These are phyloP conservation scores for Xiphophorus maculatus DNA, from an alignment of 2,113 vertebrate species.

Conservation along the genomic window DNA sequence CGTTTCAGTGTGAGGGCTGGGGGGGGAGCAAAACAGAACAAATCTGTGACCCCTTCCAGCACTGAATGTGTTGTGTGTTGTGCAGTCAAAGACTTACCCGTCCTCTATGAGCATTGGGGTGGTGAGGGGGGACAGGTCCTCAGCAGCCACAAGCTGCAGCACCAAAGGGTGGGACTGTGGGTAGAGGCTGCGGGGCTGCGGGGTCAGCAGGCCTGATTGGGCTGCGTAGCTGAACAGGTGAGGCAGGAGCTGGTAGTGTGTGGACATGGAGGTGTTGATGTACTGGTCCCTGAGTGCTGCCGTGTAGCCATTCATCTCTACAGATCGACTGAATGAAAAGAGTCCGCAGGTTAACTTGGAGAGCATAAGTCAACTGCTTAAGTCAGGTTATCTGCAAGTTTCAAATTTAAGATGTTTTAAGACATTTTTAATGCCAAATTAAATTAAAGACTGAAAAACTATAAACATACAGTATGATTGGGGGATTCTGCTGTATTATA, in stretches of 20 bases:
- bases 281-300: conserved; percentile 94
- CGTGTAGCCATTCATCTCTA: conserved; percentile 93
- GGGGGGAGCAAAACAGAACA: not conserved
- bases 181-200: conserved; percentile 89
- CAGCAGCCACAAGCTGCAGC: conserved; percentile 91
- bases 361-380: not conserved
- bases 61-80: too few relatives aligned
- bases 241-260: conserved; percentile 95
- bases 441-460: too few relatives aligned
- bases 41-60: not conserved
- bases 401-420: too few relatives aligned
- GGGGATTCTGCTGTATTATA: too few relatives aligned
- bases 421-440: too few relatives aligned
- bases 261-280: conserved; percentile 89
- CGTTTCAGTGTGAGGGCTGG: not conserved
- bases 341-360: conserved; percentile 9
- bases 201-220: conserved; percentile 88
- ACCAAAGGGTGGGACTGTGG: conserved; percentile 94
- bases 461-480: too few relatives aligned
- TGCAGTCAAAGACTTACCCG: conserved; percentile 82
- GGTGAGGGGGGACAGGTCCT: conserved; percentile 90
- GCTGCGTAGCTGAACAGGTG: conserved; percentile 93
- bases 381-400: not conserved
- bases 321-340: conserved; percentile 85
- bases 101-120: conserved; percentile 98